These are phyloP conservation scores for Seira sanloemensis DNA, from an alignment of 2,888 invertebrate genomes.

Conservation along the genomic window DNA sequence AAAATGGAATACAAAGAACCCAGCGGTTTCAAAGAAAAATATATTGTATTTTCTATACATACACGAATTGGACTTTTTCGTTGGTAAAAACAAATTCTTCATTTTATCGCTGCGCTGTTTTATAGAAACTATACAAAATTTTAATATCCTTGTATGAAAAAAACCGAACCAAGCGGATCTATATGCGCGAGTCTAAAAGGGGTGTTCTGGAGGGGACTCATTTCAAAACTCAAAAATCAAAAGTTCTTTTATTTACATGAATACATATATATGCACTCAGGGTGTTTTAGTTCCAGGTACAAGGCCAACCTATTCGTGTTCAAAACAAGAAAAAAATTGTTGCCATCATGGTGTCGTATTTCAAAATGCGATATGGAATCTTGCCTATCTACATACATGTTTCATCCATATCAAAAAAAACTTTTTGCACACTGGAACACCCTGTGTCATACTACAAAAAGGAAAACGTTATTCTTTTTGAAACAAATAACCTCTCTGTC, in stretches of 20 bases:
- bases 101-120: conserved; percentile 4
- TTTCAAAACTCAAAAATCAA: background rate
- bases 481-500: background rate
- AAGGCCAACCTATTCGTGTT: background rate
- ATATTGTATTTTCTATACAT: conserved; percentile 1
- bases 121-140: background rate
- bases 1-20: conserved; percentile 4
- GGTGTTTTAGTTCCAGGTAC: background rate
- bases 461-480: background rate
- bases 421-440: too few relatives aligned
- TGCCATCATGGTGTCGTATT: too few relatives aligned
- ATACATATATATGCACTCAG: background rate
- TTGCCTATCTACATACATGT: too few relatives aligned
- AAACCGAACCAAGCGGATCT: conserved; percentile 4
- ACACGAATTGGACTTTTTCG: conserved; percentile 4
- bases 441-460: background rate
- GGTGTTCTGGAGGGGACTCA: conserved; percentile 4
- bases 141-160: conserved; percentile 4
- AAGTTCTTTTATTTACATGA: background rate
- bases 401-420: too few relatives aligned
- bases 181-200: background rate
- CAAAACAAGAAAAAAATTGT: background rate
- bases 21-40: background rate
- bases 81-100: background rate
- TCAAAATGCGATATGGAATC: too few relatives aligned